A percentile compares a stretch with the other conserved stretches of the same genome.
phyloP scores from a whole-genome alignment of 2,113 vertebrate genomes.

The Pogona vitticeps region DNA sequence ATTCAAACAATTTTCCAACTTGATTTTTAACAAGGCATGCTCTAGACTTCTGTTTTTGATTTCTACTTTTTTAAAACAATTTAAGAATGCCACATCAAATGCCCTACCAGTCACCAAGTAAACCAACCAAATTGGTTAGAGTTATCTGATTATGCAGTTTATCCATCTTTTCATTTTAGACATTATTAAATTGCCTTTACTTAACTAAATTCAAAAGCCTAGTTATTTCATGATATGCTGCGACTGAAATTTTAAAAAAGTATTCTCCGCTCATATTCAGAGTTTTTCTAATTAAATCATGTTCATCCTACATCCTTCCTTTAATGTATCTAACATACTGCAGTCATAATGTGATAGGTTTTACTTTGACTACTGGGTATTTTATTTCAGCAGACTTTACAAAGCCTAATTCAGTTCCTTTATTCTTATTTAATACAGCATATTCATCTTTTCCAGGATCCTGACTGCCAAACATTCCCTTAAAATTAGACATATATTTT shows the following conservation, averaged over 20 bases:
- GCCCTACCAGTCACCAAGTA: conserved; percentile 51
- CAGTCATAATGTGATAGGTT: background rate
- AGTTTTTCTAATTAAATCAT: background rate
- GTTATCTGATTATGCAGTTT: conserved; percentile 40
- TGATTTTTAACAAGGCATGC: conserved; percentile 62
- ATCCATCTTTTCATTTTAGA: conserved; percentile 45
- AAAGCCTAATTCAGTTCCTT: background rate
- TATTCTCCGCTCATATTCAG: too few relatives aligned
- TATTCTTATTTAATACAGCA: background rate
- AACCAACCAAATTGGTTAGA: conserved; percentile 62
- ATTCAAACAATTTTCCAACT: conserved; percentile 72
- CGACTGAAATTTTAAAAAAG: too few relatives aligned
- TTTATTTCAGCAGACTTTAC: background rate
- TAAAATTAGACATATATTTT: background rate
- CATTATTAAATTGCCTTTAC: conserved; percentile 58
- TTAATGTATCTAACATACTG: background rate
- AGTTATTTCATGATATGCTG: background rate
- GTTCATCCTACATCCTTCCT: background rate
- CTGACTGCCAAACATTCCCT: background rate
- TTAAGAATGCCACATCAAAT: conserved; percentile 51
- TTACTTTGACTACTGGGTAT: background rate
- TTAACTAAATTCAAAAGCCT: conserved; percentile 9
- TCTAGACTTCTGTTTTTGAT: conserved; percentile 44
- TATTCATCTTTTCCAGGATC: too few relatives aligned
- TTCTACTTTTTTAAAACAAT: conserved; percentile 55